phyloP scores from a whole-genome alignment of 2,113 vertebrate species.

The Odocoileus hemionus region DNA sequence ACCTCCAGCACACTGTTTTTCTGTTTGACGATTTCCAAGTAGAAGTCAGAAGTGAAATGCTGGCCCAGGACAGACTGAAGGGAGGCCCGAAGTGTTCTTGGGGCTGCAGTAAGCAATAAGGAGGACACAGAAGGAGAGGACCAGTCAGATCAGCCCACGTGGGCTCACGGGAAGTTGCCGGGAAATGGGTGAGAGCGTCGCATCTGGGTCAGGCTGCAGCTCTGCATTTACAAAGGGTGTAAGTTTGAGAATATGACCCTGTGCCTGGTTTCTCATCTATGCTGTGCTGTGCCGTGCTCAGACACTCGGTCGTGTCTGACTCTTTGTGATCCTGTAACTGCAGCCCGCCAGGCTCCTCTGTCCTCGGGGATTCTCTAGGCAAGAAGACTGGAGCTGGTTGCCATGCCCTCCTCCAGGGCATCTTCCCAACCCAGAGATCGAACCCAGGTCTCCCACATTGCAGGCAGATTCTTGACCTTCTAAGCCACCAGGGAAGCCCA shows the following conservation, averaged over 20 bases:
- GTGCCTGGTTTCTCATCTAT: not conserved
- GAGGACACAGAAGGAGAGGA: not conserved
- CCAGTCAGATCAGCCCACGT: no score
- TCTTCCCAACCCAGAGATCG: not conserved
- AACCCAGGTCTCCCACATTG: not conserved
- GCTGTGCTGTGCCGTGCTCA: not conserved
- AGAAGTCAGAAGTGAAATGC: not conserved
- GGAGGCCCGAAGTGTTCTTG: fast-evolving
- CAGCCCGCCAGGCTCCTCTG: not conserved
- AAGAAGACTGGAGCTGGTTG: not conserved
- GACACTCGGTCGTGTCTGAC: not conserved
- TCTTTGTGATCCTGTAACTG: not conserved
- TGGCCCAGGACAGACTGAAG: not conserved
- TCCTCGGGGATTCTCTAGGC: not conserved
- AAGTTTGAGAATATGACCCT: not conserved
- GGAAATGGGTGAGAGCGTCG: not conserved
- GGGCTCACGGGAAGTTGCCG: not conserved
- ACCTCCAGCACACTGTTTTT: constrained; percentile 34
- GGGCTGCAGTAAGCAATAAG: not conserved
- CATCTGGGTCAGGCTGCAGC: not conserved
- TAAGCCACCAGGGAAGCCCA: not conserved
- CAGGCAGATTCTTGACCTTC: not conserved
- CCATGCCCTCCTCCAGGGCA: not conserved
- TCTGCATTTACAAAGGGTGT: not conserved
- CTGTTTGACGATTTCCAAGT: not conserved